Base-by-base conservation (phyloP, 1,140 invertebrate genomes). In the Drosophila orosa region DNA sequence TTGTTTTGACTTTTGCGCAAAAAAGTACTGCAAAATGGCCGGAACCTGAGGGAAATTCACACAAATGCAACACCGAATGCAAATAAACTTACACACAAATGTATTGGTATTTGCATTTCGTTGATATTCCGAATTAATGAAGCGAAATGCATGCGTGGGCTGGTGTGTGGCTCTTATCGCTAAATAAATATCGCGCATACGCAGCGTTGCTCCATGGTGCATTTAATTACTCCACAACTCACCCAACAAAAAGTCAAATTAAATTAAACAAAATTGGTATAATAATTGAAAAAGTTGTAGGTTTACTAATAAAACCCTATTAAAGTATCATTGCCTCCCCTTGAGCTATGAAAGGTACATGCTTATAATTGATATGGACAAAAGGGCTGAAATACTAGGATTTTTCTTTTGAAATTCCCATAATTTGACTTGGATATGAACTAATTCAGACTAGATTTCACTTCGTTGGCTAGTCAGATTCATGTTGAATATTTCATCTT, bases 111-210 rank as follows among this genome's bases (percentile, higher is more conserved):
- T 71, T 71, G 42, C 68, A 58, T 71, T 71, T 24, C 17, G 65
- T 57, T 72, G 68, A 71, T 67, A 71, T 48, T 71, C 8, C 24
- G 27, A 71, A 48, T 72, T 71, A 72, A 72, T 72, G 68, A 69
- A 58, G 65, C 40, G 33, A 27, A 71, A 17, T 71, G 24, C 47
- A 48, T 71, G 66, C 42, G 13, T 39, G 37, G 35, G 29, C 25
- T 19, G 37, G 12, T 19, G 40, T n/a, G 19, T 55, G 2, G 19
- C 4, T 71, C 27, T 57, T 71, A 71, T 71, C 67, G 40, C 35
- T 48, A 40, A 48, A 71, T 71, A 71, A 71, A 71, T 71, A 71
- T 71, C 19, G 25, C 65, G 50, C 22, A 71, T 71, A 71, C 65
- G 50, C 67, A 71, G 19, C 22, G 40, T 17, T 31, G 52, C n/a